Conservation (phyloP, 2,113 vertebrate genomes). For the Sterrhoptilus dennistouni region DNA sequence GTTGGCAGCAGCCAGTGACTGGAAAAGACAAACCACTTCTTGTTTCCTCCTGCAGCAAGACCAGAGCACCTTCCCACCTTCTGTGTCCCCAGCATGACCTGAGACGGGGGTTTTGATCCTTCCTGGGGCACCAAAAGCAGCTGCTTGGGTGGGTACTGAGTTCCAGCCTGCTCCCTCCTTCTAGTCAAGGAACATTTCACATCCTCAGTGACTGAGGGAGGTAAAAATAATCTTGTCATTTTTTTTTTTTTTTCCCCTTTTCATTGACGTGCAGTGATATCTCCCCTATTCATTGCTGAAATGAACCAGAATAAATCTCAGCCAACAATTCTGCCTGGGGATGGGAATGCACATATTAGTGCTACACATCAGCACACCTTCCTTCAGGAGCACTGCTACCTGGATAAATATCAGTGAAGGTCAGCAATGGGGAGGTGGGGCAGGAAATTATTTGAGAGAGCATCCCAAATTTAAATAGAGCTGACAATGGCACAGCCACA, state of each 20-base stretch:
- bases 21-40: neutral
- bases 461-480: neutral
- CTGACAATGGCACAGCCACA: rapidly evolving
- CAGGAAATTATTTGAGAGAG: neutral
- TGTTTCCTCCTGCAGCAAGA: neutral
- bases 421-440: neutral
- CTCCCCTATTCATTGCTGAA: neutral
- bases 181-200: neutral
- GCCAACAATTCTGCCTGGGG: neutral
- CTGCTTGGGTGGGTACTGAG: neutral
- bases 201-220: neutral
- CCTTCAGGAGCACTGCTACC: neutral
- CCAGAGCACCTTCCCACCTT: neutral
- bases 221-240: slow-evolving; percentile 10
- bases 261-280: neutral
- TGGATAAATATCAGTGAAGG: neutral
- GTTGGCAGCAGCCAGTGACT: neutral
- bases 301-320: neutral
- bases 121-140: neutral
- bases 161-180: neutral
- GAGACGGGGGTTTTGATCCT: rapidly evolving
- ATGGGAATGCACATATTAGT: neutral
- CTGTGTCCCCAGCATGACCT: neutral
- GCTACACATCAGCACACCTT: neutral
- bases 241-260: too few relatives aligned